Base-by-base conservation (phyloP, 2,797 vertebrate genomes). In the Sciaenops ocellatus region DNA sequence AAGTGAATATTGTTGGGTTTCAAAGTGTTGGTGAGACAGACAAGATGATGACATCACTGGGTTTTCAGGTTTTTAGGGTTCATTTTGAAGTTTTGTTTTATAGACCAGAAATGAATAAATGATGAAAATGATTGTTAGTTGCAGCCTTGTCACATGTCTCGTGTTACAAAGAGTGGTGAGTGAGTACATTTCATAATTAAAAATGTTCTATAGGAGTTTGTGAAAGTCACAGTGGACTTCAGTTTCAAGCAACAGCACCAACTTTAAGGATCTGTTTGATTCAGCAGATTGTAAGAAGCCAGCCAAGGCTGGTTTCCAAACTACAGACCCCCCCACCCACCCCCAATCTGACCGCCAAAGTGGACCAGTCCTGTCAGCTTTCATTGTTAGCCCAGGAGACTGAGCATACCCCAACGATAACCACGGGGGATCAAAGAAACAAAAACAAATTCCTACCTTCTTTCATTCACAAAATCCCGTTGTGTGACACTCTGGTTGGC, bases 401-500 rank as follows among this genome's bases (percentile, higher is more conserved):
- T 67, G 68, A 88, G 76, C 59, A 42, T 70, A 72, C 74, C 71
- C 71, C 78, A 68, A 41, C 64, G 41, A 83, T 66, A 76, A 44
- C 63, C 68, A 82, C 11, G 57, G 76, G 80, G 81, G 76, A 73
- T 34, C 68, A 67, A 38, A 80, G 60, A 84, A 50, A 69, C 17
- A 79, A 76, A 75, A 69, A 70, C 34, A 46, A 9, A 68, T 47
- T 87, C 95, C 90, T 96, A 96, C 95, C 95, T 95, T 92, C 85
- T 93, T 84, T 93, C 92, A 93, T 94, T 91, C 92, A 93, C 83
- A 81, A 84, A 78, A 62, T 69, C 69, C 71, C 64, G 68, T 51
- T 59, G 68, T 72, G 55, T 54, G 66, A 62, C 13, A 42, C 38
- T 26, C 56, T 70, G 34, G 60, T 48, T n/a, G 30, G 46, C 34